Conservation (phyloP, 2,113 vertebrate genomes). For the Ascaphus truei region DNA sequence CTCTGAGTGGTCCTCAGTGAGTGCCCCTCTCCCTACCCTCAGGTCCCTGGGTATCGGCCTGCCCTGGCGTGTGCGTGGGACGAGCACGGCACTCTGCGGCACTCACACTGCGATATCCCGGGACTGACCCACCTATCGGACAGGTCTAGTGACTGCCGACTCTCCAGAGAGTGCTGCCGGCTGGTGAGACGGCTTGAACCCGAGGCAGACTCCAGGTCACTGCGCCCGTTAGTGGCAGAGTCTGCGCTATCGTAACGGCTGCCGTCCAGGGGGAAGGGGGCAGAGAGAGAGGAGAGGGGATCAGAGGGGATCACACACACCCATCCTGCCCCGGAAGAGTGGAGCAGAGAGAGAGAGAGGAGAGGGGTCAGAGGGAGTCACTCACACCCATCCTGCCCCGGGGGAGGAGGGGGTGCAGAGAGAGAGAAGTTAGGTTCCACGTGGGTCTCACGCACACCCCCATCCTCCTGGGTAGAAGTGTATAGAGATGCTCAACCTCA, state of each 20-base stretch:
- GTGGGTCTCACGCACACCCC: no score
- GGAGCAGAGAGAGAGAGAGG: constrained; percentile 48
- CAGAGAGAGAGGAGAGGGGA: constrained; percentile 60
- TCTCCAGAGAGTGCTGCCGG: constrained; percentile 88
- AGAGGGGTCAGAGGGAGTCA: constrained; percentile 52
- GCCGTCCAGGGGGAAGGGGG: constrained; percentile 55
- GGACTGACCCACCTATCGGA: constrained; percentile 84
- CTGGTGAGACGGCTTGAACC: constrained; percentile 82
- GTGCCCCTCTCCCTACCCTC: no score
- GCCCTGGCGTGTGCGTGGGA: constrained; percentile 47
- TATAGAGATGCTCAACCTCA: no score
- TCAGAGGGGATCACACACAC: constrained; percentile 31
- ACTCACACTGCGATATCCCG: constrained; percentile 44
- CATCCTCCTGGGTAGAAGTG: no score
- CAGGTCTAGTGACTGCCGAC: constrained; percentile 79
- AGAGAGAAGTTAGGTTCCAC: no score
- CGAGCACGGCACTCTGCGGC: constrained; percentile 45
- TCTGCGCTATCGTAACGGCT: constrained; percentile 91
- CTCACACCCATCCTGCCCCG: constrained; percentile 31
- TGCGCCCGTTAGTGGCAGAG: constrained; percentile 83
- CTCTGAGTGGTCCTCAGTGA: no score
- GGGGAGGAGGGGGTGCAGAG: no score
- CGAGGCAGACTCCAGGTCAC: constrained; percentile 86
- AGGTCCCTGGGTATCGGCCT: constrained; percentile 52
- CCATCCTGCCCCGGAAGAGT: constrained; percentile 33